These are phyloP conservation scores for Anorthoa munda DNA, from an alignment of 2,888 invertebrate genomes.

Conservation along the genomic window DNA sequence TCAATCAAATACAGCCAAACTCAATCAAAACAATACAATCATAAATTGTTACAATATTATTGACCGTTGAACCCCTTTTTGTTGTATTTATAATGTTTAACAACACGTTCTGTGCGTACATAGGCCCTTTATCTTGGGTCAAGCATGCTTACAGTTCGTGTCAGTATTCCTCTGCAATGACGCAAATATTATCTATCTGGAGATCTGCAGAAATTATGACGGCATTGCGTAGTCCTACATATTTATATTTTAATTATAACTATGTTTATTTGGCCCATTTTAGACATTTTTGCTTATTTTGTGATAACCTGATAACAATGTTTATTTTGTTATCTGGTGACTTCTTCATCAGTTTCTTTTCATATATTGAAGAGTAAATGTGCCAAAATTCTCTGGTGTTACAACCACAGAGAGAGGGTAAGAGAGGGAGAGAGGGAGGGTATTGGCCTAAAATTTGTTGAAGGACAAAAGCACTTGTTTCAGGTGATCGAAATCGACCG, in stretches of 20 bases:
- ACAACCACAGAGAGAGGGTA: no score
- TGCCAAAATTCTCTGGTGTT: not conserved
- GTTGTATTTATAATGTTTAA: constrained; percentile 15
- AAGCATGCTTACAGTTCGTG: constrained; percentile 48
- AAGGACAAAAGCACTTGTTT: no score
- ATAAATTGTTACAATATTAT: constrained; percentile 41
- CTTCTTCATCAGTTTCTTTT: not conserved
- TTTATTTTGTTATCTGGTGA: constrained; percentile 6
- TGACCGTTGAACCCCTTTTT: constrained; percentile 56
- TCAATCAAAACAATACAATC: constrained; percentile 43
- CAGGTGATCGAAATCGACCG: no score
- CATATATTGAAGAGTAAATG: not conserved
- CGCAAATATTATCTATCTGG: constrained; percentile 57
- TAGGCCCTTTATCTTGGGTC: constrained; percentile 63
- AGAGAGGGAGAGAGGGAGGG: no score
- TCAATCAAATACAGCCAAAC: constrained; percentile 21
- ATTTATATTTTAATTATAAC: constrained; percentile 30
- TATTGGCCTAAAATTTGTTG: no score
- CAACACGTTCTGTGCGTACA: constrained; percentile 33
- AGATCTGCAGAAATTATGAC: constrained; percentile 42
- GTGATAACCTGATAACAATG: constrained; percentile 24
- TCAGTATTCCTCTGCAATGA: constrained; percentile 50
- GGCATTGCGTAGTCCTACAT: constrained; percentile 35
- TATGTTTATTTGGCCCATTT: constrained; percentile 40
- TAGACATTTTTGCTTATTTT: not conserved